Percentiles rank a stretch among this genome's conserved stretches.
Evolutionary conservation across 2,888 invertebrate genomes (phyloP).

Genomic region (Stegophylla sp.): DNA sequence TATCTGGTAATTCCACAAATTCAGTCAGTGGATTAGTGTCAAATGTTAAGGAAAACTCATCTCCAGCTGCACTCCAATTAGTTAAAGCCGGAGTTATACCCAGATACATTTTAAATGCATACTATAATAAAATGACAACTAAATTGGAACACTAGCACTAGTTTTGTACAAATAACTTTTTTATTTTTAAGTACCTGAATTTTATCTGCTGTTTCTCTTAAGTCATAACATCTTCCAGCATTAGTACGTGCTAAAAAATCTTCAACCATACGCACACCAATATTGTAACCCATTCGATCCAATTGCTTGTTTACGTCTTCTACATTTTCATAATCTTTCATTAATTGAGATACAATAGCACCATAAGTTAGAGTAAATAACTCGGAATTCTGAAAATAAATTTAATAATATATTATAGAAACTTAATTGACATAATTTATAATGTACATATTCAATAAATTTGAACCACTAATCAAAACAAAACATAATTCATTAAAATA

Average conservation of each 20-base stretch:
- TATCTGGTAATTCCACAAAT: constrained; percentile 93
- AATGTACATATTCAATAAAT: no score
- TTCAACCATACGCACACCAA: constrained; percentile 96
- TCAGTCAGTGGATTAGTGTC: constrained; percentile 96
- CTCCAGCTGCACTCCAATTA: constrained; percentile 91
- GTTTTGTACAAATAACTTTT: neutral
- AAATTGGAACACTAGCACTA: constrained; percentile 64
- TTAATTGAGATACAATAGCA: constrained; percentile 93
- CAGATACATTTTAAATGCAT: constrained; percentile 80
- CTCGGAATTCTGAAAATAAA: constrained; percentile 83
- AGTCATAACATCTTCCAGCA: constrained; percentile 88
- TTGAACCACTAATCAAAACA: no score
- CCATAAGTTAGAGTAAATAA: constrained; percentile 97
- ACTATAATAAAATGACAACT: constrained; percentile 63
- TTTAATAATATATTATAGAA: neutral
- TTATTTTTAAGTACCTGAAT: constrained; percentile 72
- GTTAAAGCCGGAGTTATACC: constrained; percentile 91
- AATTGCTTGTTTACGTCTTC: constrained; percentile 98
- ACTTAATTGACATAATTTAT: no score
- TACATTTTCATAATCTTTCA: constrained; percentile 94
- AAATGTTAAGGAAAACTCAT: constrained; percentile 95
- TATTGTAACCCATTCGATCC: constrained; percentile 95
- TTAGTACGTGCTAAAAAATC: constrained; percentile 93
- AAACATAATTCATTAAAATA: no score
- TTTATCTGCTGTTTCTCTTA: constrained; percentile 96